phyloP scores from a whole-genome alignment of 2,797 vertebrate species.

The Tinamus major region DNA sequence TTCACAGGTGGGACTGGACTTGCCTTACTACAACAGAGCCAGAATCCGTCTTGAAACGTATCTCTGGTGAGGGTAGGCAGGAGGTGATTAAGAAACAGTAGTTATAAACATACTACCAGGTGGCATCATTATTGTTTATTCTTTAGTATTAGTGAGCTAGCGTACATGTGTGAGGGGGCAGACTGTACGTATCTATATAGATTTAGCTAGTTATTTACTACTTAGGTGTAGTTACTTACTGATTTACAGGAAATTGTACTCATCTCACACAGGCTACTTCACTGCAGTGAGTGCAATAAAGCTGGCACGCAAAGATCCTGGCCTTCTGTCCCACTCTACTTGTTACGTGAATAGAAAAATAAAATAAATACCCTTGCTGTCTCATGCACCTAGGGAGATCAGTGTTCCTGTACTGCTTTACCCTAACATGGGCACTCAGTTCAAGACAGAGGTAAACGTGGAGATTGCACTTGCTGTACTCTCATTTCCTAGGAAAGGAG shows the following conservation, averaged over 20 bases:
- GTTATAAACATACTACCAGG: not conserved
- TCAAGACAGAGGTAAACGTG: not conserved
- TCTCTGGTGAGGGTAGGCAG: not conserved
- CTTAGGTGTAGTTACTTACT: not conserved
- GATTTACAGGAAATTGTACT: not conserved
- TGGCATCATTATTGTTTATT: not conserved
- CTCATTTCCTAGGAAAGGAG: not conserved
- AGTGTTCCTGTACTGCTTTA: not conserved
- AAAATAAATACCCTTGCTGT: not conserved
- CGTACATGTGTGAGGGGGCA: not conserved
- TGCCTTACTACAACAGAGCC: not conserved
- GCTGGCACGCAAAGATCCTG: not conserved
- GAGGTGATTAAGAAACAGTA: not conserved
- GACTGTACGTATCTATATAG: not conserved
- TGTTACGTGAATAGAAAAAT: not conserved
- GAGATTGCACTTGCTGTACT: not conserved
- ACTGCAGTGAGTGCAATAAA: not conserved
- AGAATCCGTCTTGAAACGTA: not conserved
- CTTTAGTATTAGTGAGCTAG: not conserved
- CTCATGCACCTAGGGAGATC: rapidly evolving
- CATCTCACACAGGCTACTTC: not conserved
- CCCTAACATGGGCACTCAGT: rapidly evolving
- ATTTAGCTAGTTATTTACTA: not conserved
- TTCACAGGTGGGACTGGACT: not conserved
- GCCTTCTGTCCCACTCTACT: not conserved